Base-by-base conservation (phyloP, 2,113 vertebrate genomes). In the Boulengeromyrus knoepffleri region DNA sequence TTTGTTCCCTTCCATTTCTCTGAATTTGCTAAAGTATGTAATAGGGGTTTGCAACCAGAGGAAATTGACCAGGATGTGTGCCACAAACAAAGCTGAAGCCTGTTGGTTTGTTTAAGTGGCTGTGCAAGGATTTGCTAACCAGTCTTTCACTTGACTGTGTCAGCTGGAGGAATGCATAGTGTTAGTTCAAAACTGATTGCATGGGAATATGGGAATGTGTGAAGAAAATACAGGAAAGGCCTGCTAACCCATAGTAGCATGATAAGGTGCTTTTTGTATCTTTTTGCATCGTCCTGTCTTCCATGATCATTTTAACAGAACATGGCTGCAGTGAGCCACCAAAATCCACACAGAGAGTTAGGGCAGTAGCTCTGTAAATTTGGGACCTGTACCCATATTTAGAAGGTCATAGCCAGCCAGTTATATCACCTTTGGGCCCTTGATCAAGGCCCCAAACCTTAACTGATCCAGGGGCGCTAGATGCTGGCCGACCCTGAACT, bases 41-140 rank as follows among this genome's bases (percentile, higher is more conserved):
- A 86, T 47, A 87, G 49, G 50, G 85, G 50, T 56, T 87, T 87
- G 50, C 85, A 53, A 39, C 85, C 49, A 53, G 27, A 53, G 85
- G 47, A 87, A 36, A 52, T n/a, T 86, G n/a, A 86, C 12, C 21
- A 31, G 49, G 85, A 86, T 50, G 46, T 49, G 10, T 36, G 83
- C 39, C 45, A 24, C 42, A 80, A 85, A 53, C 49, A 52, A 53
- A 87, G 46, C 46, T 36, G n/a, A 84, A 84, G 49, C 24, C 46
- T 50, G 85, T 53, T 47, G 21, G 46, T 47, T n/a, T 49, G 45
- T 46, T 50, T 86, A 50, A 49, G 45, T 47, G n/a, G 84, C 84
- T 50, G 84, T 31, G 45, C 24, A 50, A 50, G 45, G 47, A 21
- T 24, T 86, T 50, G 45, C 83, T 50, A 50, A 27, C n/a, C 84